These are phyloP conservation scores for Mormyrops boulengeri DNA, from an alignment of 2,797 vertebrate genomes.

Conservation along the genomic window DNA sequence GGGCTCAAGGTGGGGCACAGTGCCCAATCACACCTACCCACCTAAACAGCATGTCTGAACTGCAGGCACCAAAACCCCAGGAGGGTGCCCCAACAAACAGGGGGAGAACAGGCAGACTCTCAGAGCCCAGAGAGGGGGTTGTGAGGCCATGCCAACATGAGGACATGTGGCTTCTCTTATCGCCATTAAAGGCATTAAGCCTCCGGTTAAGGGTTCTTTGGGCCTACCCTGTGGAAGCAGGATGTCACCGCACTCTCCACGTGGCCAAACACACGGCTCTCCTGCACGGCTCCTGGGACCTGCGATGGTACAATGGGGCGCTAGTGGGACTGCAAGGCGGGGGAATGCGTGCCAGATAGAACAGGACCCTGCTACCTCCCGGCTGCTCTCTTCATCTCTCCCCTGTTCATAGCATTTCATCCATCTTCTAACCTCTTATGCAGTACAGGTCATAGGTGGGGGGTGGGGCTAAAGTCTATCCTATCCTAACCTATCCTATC, in stretches of 20 bases:
- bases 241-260: constrained; percentile 61
- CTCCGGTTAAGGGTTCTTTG: background rate
- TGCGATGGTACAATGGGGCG: constrained; percentile 34
- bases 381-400: background rate
- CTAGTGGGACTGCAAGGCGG: background rate
- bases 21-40: background rate
- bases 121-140: background rate
- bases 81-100: background rate
- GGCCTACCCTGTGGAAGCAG: constrained; percentile 63
- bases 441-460: background rate
- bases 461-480: background rate
- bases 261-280: constrained; percentile 51
- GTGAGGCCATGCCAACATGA: too few species aligned
- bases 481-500: background rate
- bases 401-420: background rate
- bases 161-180: background rate
- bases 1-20: background rate
- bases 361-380: background rate
- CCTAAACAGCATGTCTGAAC: background rate
- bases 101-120: background rate
- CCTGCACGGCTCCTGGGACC: constrained; percentile 70
- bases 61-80: background rate
- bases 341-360: background rate
- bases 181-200: background rate
- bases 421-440: background rate